phyloP scores from a whole-genome alignment of 1,140 invertebrate genomes.

The Aphelinus certus region DNA sequence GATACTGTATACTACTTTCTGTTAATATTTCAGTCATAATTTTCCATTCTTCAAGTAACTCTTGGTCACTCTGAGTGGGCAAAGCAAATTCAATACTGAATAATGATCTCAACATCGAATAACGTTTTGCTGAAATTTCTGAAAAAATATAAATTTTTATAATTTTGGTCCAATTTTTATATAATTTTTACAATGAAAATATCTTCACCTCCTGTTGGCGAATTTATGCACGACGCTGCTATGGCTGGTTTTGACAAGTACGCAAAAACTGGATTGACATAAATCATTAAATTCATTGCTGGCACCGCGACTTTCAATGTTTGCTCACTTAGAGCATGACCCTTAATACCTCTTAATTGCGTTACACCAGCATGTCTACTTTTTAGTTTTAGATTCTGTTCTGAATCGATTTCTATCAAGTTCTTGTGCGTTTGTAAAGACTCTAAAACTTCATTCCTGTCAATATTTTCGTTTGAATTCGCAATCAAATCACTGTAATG shows the following conservation, averaged over 20 bases:
- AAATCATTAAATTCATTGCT: constrained; percentile 75
- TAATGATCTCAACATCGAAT: constrained; percentile 65
- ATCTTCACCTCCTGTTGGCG: constrained; percentile 54
- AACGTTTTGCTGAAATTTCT: constrained; percentile 63
- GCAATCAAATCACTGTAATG: constrained; percentile 49
- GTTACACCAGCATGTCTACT: constrained; percentile 49
- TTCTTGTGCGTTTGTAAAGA: constrained; percentile 58
- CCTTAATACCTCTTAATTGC: constrained; percentile 63
- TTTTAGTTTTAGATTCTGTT: constrained; percentile 52
- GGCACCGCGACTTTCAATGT: constrained; percentile 76
- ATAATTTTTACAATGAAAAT: background rate
- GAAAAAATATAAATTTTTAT: constrained; percentile 37
- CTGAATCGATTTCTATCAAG: constrained; percentile 53
- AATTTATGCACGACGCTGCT: constrained; percentile 62
- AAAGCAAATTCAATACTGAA: constrained; percentile 70
- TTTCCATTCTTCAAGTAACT: constrained; percentile 66
- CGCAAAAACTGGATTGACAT: constrained; percentile 77
- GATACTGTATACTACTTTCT: constrained; percentile 58
- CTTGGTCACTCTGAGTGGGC: constrained; percentile 51
- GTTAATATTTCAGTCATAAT: constrained; percentile 60
- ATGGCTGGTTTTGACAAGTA: constrained; percentile 72
- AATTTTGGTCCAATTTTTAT: constrained; percentile 35
- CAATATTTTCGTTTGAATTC: constrained; percentile 52
- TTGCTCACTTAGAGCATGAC: constrained; percentile 70
- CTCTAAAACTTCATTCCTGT: constrained; percentile 62